Conservation (phyloP, 2,113 vertebrate species). For the Indicator maculatus region DNA sequence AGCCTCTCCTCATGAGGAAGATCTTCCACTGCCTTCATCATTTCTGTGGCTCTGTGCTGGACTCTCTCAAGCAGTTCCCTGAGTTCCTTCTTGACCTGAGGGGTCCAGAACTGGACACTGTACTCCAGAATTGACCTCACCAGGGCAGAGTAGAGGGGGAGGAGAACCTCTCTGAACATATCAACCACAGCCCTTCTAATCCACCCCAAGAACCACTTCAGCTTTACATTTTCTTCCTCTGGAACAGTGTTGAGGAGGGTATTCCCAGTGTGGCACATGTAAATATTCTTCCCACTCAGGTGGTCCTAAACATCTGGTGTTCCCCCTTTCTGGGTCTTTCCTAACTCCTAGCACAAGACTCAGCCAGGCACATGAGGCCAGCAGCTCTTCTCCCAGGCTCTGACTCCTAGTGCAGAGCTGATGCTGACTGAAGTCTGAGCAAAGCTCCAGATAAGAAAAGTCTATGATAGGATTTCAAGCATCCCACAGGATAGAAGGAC, state of each 20-base stretch:
- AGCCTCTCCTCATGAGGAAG: no score
- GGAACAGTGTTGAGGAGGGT: background rate
- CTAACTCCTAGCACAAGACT: background rate
- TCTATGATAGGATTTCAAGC: background rate
- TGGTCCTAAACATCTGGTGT: accelerated
- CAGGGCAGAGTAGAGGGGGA: no score
- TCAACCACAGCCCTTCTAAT: no score
- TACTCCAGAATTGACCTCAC: no score
- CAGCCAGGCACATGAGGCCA: background rate
- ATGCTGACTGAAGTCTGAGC: background rate
- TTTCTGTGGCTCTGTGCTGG: no score
- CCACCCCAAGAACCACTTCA: background rate
- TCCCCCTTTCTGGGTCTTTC: background rate
- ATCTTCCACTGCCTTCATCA: no score
- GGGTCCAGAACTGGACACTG: no score
- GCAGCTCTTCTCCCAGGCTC: background rate
- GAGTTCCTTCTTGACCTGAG: no score
- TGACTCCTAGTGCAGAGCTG: background rate
- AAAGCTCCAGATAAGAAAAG: slow-evolving; percentile 2
- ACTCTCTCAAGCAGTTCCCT: no score
- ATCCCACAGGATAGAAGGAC: background rate
- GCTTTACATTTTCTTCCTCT: background rate
- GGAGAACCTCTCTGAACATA: no score
- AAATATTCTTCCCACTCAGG: background rate
- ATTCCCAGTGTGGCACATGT: background rate